phyloP scores from a whole-genome alignment of 2,888 invertebrate genomes.

The Lottia gigantea region DNA sequence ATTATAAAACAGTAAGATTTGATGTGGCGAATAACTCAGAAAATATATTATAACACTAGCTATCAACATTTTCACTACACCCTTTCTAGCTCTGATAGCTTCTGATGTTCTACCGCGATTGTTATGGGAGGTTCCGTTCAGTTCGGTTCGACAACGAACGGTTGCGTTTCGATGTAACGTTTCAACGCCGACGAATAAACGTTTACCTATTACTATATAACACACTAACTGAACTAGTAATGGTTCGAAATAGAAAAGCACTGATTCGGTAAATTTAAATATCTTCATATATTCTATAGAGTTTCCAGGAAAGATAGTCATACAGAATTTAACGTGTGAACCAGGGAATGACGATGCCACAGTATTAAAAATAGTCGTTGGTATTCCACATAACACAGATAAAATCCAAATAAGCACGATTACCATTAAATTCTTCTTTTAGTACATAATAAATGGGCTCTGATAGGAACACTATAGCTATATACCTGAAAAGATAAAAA shows the following conservation, averaged over 20 bases:
- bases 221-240: slow-evolving; percentile 65
- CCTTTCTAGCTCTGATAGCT: slow-evolving; percentile 62
- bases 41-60: slow-evolving; percentile 70
- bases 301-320: slow-evolving; percentile 51
- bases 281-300: slow-evolving; percentile 35
- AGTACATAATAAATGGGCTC: slow-evolving; percentile 67
- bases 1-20: slow-evolving; percentile 65
- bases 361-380: slow-evolving; percentile 62
- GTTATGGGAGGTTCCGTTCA: slow-evolving; percentile 31
- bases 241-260: slow-evolving; percentile 66
- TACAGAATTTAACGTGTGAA: slow-evolving; percentile 52
- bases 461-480: slow-evolving; percentile 69
- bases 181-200: slow-evolving; percentile 62
- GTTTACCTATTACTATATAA: slow-evolving; percentile 63
- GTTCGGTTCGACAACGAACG: slow-evolving; percentile 36
- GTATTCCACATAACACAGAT: slow-evolving; percentile 57
- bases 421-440: slow-evolving; percentile 57
- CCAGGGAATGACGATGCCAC: slow-evolving; percentile 42
- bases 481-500: slow-evolving; percentile 60
- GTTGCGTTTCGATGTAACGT: slow-evolving; percentile 51
- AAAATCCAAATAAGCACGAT: slow-evolving; percentile 65
- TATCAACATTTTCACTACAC: slow-evolving; percentile 70
- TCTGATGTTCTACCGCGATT: slow-evolving; percentile 41
- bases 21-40: slow-evolving; percentile 70
- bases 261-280: slow-evolving; percentile 65